Conservation (phyloP, 2,113 vertebrate genomes). For the Pavo muticus region DNA sequence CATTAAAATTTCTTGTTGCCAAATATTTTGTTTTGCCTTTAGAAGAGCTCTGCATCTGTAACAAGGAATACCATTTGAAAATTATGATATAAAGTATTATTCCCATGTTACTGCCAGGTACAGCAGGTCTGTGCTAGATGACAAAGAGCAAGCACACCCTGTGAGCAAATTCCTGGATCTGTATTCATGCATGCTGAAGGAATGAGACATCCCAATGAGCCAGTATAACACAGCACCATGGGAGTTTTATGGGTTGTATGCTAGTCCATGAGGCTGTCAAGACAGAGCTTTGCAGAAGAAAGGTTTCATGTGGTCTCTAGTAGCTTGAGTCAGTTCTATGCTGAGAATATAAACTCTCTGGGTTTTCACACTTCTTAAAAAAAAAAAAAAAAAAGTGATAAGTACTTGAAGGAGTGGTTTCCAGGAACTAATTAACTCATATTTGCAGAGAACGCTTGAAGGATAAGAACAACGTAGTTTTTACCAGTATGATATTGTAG, state of each 20-base stretch:
- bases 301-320: background rate
- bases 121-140: conserved; percentile 28
- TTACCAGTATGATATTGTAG: background rate
- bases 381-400: background rate
- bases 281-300: background rate
- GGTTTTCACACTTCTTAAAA: background rate
- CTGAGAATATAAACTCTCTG: background rate
- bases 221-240: background rate
- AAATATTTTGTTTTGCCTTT: conserved; percentile 13
- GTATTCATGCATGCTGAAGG: conserved; percentile 16
- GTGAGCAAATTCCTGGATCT: conserved; percentile 32
- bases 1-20: background rate
- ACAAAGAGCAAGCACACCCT: conserved; percentile 35
- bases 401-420: background rate
- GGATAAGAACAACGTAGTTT: background rate
- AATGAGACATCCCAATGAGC: background rate
- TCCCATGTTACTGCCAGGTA: background rate
- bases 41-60: background rate
- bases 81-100: conserved; percentile 33
- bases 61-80: background rate
- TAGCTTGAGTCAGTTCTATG: background rate
- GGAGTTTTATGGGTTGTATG: background rate
- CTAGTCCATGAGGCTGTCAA: background rate
- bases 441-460: background rate
- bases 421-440: background rate